Base-by-base conservation (phyloP, 1,140 invertebrate genomes). In the Helicoverpa zea region DNA sequence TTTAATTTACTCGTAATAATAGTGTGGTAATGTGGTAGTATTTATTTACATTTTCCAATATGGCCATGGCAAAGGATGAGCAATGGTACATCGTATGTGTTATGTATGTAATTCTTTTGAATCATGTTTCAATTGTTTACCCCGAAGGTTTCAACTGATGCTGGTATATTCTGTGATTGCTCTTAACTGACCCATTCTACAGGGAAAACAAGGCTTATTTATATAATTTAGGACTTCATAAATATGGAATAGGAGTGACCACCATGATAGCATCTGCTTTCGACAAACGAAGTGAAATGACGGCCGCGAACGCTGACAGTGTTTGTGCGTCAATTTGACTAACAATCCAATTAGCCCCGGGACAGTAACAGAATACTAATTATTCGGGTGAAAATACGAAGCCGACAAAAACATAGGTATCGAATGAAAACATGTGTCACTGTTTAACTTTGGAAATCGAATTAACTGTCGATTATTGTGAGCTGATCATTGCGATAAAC, bases 281-380 rank as follows among this genome's bases (percentile, higher is more conserved):
- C 49, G 23, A 54, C 18, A n/a, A 54, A n/a, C 49, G 49, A n/a
- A 23, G 49, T 23, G 52, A 51, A 79, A 79, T 83, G 49, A 77
- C 68, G 66, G 56, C 35, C 49, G 18, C 64, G 75, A 77, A 82
- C 77, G 54, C 78, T 83, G 68, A 81, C 80, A 81, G 47, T 87
- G 87, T 86, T 88, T 87, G 86, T 75, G 59, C 79, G 79, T 88
- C 87, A 87, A 85, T 87, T 88, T 85, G 80, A 85, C 87, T 87
- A 87, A 86, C 84, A 86, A 86, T 86, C 84, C 86, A 88, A 87
- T 88, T 87, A 83, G 82, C 74, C 79, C 74, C 61, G 68, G 68
- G 75, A 66, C 68, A 70, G 83, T 85, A 86, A 87, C 83, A 81
- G 87, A 88, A 87, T 89, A 86, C 86, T 89, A 86, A 89, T 89